phyloP scores from a whole-genome alignment of 2,113 vertebrate species.

The Cyanoderma ruficeps region DNA sequence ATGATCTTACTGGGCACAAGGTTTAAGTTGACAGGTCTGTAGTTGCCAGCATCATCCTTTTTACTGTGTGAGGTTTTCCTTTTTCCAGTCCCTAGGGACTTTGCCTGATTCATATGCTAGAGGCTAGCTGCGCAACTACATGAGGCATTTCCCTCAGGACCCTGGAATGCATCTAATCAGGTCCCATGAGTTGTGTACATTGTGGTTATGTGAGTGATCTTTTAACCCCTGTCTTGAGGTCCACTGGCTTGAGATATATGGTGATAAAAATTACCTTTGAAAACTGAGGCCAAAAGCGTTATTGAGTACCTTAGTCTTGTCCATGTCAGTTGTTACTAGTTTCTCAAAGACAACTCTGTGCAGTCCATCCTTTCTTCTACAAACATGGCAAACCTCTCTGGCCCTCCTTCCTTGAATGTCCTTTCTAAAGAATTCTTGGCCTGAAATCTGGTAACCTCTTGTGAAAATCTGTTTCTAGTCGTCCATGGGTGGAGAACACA shows the following conservation, averaged over 20 bases:
- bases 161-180: background rate
- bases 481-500: background rate
- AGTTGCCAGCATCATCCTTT: background rate
- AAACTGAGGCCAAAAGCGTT: background rate
- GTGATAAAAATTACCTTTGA: background rate
- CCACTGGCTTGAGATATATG: background rate
- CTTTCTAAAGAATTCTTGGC: background rate
- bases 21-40: background rate
- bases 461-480: background rate
- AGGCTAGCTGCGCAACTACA: background rate
- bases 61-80: background rate
- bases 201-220: background rate
- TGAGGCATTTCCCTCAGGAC: background rate
- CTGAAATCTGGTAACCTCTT: background rate
- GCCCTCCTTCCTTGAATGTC: background rate
- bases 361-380: background rate
- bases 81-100: background rate
- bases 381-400: background rate
- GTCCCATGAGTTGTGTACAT: background rate
- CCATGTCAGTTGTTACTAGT: background rate
- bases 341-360: background rate
- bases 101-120: background rate
- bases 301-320: background rate
- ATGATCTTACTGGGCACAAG: background rate
- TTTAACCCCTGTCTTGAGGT: background rate